phyloP scores from a whole-genome alignment of 1,140 invertebrate species.

The Drosophila repletoides region DNA sequence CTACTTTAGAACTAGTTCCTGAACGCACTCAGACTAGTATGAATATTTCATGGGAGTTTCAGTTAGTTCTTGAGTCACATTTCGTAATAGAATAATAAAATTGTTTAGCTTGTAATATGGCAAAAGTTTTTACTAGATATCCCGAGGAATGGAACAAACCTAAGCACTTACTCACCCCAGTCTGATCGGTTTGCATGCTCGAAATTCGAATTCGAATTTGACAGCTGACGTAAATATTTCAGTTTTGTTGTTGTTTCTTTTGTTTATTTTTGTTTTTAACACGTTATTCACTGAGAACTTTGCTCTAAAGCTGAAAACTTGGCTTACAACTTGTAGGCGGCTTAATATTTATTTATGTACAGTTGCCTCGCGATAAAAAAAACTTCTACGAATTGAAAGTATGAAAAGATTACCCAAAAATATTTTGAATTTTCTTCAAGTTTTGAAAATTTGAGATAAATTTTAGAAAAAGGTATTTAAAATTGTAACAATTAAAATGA shows the following conservation, averaged over 20 bases:
- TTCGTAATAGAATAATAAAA: too few relatives aligned
- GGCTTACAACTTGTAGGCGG: conserved; percentile 29
- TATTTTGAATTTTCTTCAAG: too few relatives aligned
- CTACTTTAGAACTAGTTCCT: too few relatives aligned
- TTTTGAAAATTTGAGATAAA: too few relatives aligned
- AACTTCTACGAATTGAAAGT: too few relatives aligned
- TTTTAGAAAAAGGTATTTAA: too few relatives aligned
- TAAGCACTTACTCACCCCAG: conserved; percentile 23
- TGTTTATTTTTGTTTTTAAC: conserved; percentile 49
- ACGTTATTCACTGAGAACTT: conserved; percentile 43
- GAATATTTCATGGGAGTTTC: too few relatives aligned
- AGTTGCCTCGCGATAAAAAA: too few relatives aligned
- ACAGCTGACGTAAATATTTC: conserved; percentile 15
- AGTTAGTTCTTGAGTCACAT: too few relatives aligned
- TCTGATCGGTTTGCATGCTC: conserved; percentile 59
- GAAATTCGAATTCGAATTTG: conserved; percentile 51
- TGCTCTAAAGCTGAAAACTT: conserved; percentile 3
- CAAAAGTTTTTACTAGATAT: conserved; percentile 11
- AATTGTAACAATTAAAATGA: too few relatives aligned
- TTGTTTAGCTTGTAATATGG: neutral
- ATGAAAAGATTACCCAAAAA: too few relatives aligned
- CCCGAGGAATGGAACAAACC: neutral
- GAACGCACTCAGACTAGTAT: too few relatives aligned
- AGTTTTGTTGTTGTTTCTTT: neutral
- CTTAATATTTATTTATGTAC: conserved; percentile 12